Conservation (phyloP, 1,140 invertebrate species). For the Muscidifurax raptorellus region DNA sequence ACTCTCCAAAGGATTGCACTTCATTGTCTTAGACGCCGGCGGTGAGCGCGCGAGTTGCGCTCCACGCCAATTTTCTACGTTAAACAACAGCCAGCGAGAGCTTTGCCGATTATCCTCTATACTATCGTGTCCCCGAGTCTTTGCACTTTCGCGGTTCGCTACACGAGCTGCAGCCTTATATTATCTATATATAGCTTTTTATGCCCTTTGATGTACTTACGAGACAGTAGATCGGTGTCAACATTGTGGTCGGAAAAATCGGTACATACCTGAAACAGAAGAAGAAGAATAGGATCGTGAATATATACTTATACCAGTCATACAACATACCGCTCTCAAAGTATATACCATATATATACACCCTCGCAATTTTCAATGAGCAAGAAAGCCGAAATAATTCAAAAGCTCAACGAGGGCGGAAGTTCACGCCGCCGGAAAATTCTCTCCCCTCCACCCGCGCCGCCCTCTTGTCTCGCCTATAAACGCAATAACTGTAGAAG, state of each 20-base stretch:
- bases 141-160: neutral
- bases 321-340: neutral
- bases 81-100: neutral
- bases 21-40: constrained; percentile 43
- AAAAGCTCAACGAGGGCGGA: constrained; percentile 46
- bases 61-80: constrained; percentile 29
- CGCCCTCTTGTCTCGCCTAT: constrained; percentile 52
- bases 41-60: neutral
- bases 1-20: constrained; percentile 50
- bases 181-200: no score
- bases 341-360: neutral
- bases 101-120: neutral
- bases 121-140: neutral
- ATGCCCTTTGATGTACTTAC: no score
- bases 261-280: constrained; percentile 44
- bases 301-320: no score
- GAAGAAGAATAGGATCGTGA: neutral
- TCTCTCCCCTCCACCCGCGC: neutral
- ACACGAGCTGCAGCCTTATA: neutral
- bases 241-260: neutral
- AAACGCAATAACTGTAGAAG: constrained; percentile 73
- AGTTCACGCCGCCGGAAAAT: constrained; percentile 44
- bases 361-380: constrained; percentile 42
- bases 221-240: no score
- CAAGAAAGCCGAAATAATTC: constrained; percentile 52